Evolutionary conservation across 2,888 invertebrate genomes (phyloP), one percentile per base, ranked within the genome.

Genomic region (Eupeodes latifasciatus): DNA sequence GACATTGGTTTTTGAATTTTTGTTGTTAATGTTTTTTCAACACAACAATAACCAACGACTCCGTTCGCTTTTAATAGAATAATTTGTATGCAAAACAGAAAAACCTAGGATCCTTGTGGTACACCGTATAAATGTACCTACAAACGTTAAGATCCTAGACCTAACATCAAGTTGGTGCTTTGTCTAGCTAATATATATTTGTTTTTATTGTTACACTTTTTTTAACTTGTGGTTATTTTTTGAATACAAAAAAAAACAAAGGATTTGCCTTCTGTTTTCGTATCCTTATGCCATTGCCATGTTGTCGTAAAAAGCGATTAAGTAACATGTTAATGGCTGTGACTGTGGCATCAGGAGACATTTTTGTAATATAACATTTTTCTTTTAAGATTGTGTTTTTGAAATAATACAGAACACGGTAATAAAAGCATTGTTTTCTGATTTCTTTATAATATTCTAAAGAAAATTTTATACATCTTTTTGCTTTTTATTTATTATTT

Each of bases 21-120:
- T 11, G 9, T 19, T 64, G 47, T 69, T 47, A 40, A 19, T 64
- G 2, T 62, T 40, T 55, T 55, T 55, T 69, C 36, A 55, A 16
- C 57, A 3, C 27, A 53, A 69, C 53, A n/a, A 71, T 57, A 40
- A 44, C 11, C 0, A 55, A 19, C n/a, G 57, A 72, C 44, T 47
- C 10, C 12, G 27, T 27, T 27, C 27, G 27, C 47, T 57, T n/a
- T 59, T 72, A 59, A 72, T 72, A 57, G 57, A 72, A 72, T 72
- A 72, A 59, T 72, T 72, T 72, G 72, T 72, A 72, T 72, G 72
- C 72, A 72, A 59, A 40, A 40, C 40, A 40, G 40, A 1, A 40
- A 40, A 40, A 59, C 27, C 19, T 14, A 55, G 55, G 71, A 55
- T 51, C 9, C 40, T 36, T 71, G 71, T 55, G 36, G 7, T 40